Evolutionary conservation across 1,140 invertebrate genomes (phyloP).

Genomic region (Globodera ellingtonae): DNA sequence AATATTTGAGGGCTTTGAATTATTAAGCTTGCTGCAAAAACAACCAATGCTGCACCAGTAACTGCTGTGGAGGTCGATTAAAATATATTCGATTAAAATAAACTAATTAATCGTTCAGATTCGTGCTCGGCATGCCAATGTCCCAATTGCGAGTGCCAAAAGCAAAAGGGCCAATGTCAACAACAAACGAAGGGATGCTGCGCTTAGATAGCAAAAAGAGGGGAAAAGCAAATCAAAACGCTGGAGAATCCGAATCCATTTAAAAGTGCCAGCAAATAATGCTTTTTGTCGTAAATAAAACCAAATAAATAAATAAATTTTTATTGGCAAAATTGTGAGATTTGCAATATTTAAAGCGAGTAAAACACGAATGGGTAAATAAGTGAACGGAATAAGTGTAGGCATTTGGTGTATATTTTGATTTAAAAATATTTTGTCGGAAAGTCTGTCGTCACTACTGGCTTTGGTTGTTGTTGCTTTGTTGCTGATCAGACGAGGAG

Average conservation of each 20-base stretch:
- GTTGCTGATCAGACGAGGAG: not conserved
- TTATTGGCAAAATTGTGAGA: too few species aligned
- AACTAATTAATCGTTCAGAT: not conserved
- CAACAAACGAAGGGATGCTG: constrained; percentile 3
- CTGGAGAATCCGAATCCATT: too few species aligned
- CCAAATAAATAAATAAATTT: too few species aligned
- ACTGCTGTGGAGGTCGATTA: not conserved
- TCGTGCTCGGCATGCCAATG: not conserved
- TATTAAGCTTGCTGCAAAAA: constrained; percentile 8
- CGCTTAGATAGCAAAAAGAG: not conserved
- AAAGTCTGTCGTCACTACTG: not conserved
- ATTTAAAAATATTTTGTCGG: too few species aligned
- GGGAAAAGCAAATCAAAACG: not conserved
- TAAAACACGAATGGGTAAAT: not conserved
- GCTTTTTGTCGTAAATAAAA: too few species aligned
- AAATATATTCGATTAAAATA: not conserved
- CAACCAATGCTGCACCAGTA: not conserved
- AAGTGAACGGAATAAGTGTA: not conserved
- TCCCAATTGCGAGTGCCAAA: constrained; percentile 9
- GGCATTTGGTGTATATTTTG: too few species aligned
- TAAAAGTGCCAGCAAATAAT: too few species aligned
- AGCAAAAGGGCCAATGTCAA: constrained; percentile 7
- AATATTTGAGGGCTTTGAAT: not conserved
- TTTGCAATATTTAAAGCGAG: too few species aligned
- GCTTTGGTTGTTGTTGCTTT: not conserved